phyloP scores from a whole-genome alignment of 2,113 vertebrate genomes.

The Chaetorhynchus papuensis region DNA sequence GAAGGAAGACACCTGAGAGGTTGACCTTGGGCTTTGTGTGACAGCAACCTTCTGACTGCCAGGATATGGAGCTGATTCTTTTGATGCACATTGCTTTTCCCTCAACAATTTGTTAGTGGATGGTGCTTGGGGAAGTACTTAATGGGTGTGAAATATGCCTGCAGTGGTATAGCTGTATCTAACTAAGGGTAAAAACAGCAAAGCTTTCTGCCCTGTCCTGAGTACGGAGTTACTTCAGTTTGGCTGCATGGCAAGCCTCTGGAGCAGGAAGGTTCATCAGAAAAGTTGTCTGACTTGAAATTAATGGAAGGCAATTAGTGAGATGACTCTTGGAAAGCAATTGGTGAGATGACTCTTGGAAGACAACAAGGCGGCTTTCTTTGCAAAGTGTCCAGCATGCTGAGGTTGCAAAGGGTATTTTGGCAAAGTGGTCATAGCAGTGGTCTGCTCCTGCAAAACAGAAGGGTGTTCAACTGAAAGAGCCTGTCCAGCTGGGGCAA shows the following conservation, averaged over 20 bases:
- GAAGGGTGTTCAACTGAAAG: not conserved
- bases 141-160: not conserved
- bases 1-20: not conserved
- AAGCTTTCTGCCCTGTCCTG: not conserved
- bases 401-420: not conserved
- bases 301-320: not conserved
- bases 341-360: not conserved
- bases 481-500: not conserved
- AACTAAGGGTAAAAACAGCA: not conserved
- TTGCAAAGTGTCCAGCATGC: rapidly evolving
- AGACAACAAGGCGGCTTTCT: not conserved
- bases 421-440: not conserved
- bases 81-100: not conserved
- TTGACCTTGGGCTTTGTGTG: not conserved
- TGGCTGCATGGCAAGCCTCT: not conserved
- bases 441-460: not conserved
- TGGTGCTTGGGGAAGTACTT: not conserved
- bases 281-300: not conserved
- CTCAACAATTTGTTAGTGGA: not conserved
- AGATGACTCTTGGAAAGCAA: not conserved
- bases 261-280: not conserved
- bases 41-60: not conserved
- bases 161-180: not conserved
- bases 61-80: not conserved
- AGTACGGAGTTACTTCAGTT: not conserved